These are phyloP conservation scores for Dicrurus megarhynchus DNA, from an alignment of 2,113 vertebrate genomes.

Conservation along the genomic window DNA sequence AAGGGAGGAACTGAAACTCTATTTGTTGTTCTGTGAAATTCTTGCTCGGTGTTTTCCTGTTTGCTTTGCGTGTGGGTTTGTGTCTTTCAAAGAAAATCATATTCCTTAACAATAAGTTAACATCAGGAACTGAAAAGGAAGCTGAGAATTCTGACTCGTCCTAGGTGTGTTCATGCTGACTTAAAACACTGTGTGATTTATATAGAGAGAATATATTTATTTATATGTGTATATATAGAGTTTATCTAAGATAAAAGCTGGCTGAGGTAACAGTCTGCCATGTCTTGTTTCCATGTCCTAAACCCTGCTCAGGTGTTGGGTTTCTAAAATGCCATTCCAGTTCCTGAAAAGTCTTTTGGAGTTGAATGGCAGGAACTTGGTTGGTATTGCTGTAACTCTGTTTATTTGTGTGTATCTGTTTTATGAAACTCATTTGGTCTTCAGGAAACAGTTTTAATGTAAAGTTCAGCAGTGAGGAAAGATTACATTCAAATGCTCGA, in stretches of 20 bases:
- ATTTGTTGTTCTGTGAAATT: not conserved
- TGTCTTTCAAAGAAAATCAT: not conserved
- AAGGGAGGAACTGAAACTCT: not conserved
- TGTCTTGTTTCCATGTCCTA: not conserved
- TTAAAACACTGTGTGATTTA: not conserved
- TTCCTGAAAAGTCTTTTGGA: not conserved
- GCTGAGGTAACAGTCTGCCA: not conserved
- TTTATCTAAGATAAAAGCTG: not conserved
- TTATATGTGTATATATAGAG: accelerated
- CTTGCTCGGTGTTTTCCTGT: not conserved
- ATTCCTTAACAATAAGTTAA: constrained; percentile 79
- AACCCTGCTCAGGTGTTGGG: not conserved
- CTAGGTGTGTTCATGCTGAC: constrained; percentile 77
- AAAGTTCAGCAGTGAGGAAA: not conserved
- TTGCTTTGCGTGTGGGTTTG: not conserved
- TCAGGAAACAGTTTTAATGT: not conserved
- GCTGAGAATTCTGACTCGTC: constrained; percentile 83
- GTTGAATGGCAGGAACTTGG: not conserved
- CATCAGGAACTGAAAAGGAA: constrained; percentile 91
- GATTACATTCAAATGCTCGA: not conserved
- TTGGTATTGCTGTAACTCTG: not conserved
- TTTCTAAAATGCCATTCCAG: not conserved
- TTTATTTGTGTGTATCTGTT: not conserved
- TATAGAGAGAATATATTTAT: not conserved
- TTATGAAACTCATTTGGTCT: not conserved